Evolutionary conservation across 2,797 vertebrate species (phyloP).

Genomic region (Meda fulgida): DNA sequence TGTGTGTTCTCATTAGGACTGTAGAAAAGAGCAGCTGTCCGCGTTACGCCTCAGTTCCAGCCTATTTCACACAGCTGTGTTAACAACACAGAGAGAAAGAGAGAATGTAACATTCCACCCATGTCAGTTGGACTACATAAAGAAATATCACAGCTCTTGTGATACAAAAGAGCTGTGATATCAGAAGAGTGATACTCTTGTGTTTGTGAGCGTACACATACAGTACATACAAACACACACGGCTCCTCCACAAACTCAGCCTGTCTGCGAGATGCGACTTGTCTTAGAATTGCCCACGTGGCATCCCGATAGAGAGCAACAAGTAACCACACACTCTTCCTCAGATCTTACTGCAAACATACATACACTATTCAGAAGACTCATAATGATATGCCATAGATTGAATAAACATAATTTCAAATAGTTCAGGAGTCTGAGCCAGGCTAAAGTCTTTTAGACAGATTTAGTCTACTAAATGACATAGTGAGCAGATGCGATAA

Average conservation of each 20-base stretch:
- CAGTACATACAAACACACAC: not conserved
- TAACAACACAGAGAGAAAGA: conserved; percentile 47
- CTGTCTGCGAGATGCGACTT: conserved; percentile 40
- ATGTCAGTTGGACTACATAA: conserved; percentile 41
- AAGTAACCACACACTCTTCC: conserved; percentile 27
- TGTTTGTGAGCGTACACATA: not conserved
- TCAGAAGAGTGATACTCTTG: too few species aligned
- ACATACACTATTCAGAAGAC: conserved; percentile 22
- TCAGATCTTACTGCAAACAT: conserved; percentile 8
- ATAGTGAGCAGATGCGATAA: conserved; percentile 13
- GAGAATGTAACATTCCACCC: conserved; percentile 36
- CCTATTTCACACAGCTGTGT: conserved; percentile 60
- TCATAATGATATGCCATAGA: conserved; percentile 33
- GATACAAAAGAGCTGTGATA: too few species aligned
- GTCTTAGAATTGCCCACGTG: conserved; percentile 43
- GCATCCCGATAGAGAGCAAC: conserved; percentile 25
- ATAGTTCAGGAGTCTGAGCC: conserved; percentile 15
- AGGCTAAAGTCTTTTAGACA: conserved; percentile 2
- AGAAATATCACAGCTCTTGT: conserved; percentile 42
- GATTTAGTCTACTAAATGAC: conserved; percentile 35
- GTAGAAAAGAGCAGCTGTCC: conserved; percentile 56
- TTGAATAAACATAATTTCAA: conserved; percentile 27
- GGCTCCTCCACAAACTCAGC: conserved; percentile 15
- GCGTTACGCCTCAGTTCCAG: conserved; percentile 54
- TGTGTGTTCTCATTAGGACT: conserved; percentile 55